These are phyloP conservation scores for Coracopsis vasa DNA, from an alignment of 2,113 vertebrate genomes.

Conservation along the genomic window DNA sequence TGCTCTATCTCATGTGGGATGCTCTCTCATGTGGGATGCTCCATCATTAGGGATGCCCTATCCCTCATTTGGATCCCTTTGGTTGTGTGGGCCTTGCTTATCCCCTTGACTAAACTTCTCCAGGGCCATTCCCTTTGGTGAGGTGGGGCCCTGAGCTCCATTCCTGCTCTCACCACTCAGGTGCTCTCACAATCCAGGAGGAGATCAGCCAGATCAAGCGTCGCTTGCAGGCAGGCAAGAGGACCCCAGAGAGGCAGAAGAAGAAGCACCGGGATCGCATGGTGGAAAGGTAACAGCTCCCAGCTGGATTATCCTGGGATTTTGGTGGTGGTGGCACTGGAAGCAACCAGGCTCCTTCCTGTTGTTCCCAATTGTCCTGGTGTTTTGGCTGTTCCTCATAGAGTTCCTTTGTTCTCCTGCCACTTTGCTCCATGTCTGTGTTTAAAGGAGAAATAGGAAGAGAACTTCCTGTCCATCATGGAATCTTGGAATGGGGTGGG, in stretches of 20 bases:
- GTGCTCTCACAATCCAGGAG: constrained; percentile 67
- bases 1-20: too few relatives aligned
- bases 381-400: not conserved
- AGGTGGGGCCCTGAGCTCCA: not conserved
- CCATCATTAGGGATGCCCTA: not conserved
- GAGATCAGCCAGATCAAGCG: constrained; percentile 74
- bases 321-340: too few relatives aligned
- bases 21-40: too few relatives aligned
- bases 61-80: too few relatives aligned
- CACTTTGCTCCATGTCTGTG: accelerated
- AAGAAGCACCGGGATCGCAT: constrained; percentile 84
- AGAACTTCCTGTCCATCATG: accelerated
- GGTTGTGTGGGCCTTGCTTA: not conserved
- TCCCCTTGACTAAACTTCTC: not conserved
- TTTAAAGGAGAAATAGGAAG: not conserved
- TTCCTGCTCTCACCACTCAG: not conserved
- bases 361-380: not conserved
- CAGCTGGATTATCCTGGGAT: accelerated
- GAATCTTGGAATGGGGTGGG: not conserved
- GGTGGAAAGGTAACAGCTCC: constrained; percentile 83
- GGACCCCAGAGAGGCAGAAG: constrained; percentile 79
- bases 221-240: constrained; percentile 73
- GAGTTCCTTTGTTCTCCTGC: not conserved
- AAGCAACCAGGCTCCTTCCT: not conserved
- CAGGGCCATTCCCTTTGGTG: not conserved